Conservation (phyloP, 2,888 invertebrate species). For the Perithous albicinctus region DNA sequence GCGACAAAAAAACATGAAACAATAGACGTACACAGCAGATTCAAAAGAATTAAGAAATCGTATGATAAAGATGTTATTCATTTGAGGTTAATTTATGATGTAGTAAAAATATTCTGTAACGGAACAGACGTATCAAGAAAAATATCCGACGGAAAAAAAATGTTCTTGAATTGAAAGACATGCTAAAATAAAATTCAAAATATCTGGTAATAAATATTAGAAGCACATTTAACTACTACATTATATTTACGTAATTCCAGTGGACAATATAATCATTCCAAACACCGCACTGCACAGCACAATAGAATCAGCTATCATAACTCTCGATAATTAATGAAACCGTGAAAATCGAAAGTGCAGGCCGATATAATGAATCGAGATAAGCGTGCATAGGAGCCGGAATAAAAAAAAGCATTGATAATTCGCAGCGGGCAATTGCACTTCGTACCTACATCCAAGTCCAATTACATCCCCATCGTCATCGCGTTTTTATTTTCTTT, state of each 20-base stretch:
- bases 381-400: not conserved
- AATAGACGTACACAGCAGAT: too few species aligned
- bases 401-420: constrained; percentile 30
- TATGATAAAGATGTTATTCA: too few species aligned
- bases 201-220: too few species aligned
- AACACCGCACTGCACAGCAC: not conserved
- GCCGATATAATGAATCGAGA: constrained; percentile 21
- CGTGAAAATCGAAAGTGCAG: constrained; percentile 8
- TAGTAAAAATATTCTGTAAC: too few species aligned
- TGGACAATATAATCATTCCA: not conserved
- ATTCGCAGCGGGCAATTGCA: constrained; percentile 36
- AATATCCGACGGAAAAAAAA: too few species aligned
- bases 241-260: not conserved
- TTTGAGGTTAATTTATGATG: too few species aligned
- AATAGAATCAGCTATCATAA: constrained; percentile 1
- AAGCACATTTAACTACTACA: not conserved
- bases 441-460: constrained; percentile 35
- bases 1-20: too few species aligned
- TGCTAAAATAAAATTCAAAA: too few species aligned
- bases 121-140: too few species aligned
- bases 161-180: too few species aligned
- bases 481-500: constrained; percentile 17
- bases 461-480: constrained; percentile 48
- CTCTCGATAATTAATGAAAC: constrained; percentile 30
- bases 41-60: too few species aligned